These are phyloP conservation scores for Microplitis mediator DNA, from an alignment of 1,140 invertebrate species.

Conservation along the genomic window DNA sequence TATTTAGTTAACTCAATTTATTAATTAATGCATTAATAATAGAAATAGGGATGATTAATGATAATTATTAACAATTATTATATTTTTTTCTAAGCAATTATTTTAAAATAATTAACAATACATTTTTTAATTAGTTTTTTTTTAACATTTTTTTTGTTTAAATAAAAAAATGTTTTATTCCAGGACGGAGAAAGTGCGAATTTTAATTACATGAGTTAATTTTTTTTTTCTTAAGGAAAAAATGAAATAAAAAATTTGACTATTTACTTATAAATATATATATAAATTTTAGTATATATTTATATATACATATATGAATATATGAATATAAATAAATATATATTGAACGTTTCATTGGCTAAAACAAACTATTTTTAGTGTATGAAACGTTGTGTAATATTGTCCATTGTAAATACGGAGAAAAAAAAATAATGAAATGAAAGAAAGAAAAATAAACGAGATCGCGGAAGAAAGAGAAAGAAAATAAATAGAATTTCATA, in stretches of 20 bases:
- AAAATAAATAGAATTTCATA: neutral
- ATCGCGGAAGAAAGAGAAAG: neutral
- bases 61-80: too few relatives aligned
- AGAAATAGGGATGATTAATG: too few relatives aligned
- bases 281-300: neutral
- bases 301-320: neutral
- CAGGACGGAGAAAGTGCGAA: too few relatives aligned
- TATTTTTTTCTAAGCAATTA: too few relatives aligned
- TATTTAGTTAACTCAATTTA: neutral
- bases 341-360: conserved; percentile 17
- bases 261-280: too few relatives aligned
- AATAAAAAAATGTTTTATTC: too few relatives aligned
- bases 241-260: too few relatives aligned
- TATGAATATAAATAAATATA: conserved; percentile 21
- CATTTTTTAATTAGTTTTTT: too few relatives aligned
- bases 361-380: conserved; percentile 20
- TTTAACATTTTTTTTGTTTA: too few relatives aligned
- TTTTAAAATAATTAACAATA: too few relatives aligned
- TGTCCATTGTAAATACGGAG: conserved; percentile 35
- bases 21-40: conserved; percentile 8
- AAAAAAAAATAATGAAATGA: conserved; percentile 8
- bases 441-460: neutral
- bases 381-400: conserved; percentile 38
- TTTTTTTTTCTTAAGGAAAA: too few relatives aligned
- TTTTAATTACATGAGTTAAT: too few relatives aligned